Evolutionary conservation across 2,797 vertebrate genomes (phyloP).

Genomic region (Muscicapa comitata): DNA sequence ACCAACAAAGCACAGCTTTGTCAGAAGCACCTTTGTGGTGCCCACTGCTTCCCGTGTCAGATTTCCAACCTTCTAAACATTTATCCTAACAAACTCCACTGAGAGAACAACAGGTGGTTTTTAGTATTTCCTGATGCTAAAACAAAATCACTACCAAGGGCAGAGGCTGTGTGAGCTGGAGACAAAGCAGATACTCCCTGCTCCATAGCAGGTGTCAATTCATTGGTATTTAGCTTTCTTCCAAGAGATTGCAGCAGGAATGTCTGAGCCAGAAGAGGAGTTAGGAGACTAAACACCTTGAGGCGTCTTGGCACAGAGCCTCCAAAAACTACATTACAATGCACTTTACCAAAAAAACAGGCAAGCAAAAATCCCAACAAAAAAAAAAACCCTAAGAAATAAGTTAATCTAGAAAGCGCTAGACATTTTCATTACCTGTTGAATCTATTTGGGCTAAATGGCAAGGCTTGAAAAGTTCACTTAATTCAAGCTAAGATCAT

Average conservation of each 20-base stretch:
- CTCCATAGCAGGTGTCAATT: not conserved
- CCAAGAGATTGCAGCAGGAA: not conserved
- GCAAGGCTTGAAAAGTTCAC: not conserved
- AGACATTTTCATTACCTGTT: not conserved
- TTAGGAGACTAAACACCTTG: not conserved
- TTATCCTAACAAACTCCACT: not conserved
- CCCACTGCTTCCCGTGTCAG: not conserved
- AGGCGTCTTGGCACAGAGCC: not conserved
- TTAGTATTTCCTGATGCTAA: not conserved
- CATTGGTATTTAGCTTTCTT: not conserved
- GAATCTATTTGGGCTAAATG: not conserved
- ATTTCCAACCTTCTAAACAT: not conserved
- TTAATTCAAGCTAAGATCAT: not conserved
- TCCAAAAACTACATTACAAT: not conserved
- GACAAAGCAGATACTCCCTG: not conserved
- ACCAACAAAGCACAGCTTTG: not conserved
- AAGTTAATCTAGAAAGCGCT: not conserved
- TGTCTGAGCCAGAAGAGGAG: not conserved
- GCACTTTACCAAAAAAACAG: not conserved
- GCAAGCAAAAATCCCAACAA: not conserved
- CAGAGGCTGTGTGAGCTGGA: not conserved
- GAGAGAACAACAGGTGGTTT: not conserved
- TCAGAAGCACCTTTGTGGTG: not conserved
- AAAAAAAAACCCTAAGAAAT: not conserved
- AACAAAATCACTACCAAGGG: not conserved